These are phyloP conservation scores for Lates japonicus DNA, from an alignment of 2,797 vertebrate genomes.

Conservation along the genomic window DNA sequence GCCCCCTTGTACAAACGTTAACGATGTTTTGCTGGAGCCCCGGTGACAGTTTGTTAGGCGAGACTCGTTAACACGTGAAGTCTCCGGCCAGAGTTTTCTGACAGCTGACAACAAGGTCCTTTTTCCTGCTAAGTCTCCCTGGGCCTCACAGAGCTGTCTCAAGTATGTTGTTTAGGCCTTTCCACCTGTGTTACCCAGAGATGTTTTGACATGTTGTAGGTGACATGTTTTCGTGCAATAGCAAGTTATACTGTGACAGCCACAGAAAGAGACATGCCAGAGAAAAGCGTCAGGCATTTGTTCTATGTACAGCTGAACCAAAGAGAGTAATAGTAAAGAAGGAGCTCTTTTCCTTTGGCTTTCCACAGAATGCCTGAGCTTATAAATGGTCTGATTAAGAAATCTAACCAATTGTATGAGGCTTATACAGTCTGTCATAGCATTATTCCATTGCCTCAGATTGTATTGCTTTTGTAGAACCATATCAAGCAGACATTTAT, in stretches of 20 bases:
- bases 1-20: slow-evolving; percentile 67
- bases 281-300: slow-evolving; percentile 32
- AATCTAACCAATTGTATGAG: slow-evolving; percentile 69
- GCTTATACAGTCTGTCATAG: slow-evolving; percentile 64
- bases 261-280: slow-evolving; percentile 51
- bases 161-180: slow-evolving; percentile 53
- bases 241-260: slow-evolving; percentile 30
- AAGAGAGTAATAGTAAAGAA: slow-evolving; percentile 38
- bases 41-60: slow-evolving; percentile 75
- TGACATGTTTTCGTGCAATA: slow-evolving; percentile 67
- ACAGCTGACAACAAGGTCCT: slow-evolving; percentile 71
- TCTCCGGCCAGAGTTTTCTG: slow-evolving; percentile 46
- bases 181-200: slow-evolving; percentile 57
- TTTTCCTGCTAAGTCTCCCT: slow-evolving; percentile 47
- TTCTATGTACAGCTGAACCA: slow-evolving; percentile 26
- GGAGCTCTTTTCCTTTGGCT: slow-evolving; percentile 59
- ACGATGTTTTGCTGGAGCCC: slow-evolving; percentile 69
- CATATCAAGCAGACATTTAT: slow-evolving; percentile 75
- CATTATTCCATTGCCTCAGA: slow-evolving; percentile 71
- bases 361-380: slow-evolving; percentile 54
- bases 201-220: slow-evolving; percentile 72
- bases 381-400: slow-evolving; percentile 80
- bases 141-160: slow-evolving; percentile 47
- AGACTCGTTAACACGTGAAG: slow-evolving; percentile 61
- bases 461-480: slow-evolving; percentile 79